Conservation (phyloP, 2,113 vertebrate species). For the Dolichotis patagonum region DNA sequence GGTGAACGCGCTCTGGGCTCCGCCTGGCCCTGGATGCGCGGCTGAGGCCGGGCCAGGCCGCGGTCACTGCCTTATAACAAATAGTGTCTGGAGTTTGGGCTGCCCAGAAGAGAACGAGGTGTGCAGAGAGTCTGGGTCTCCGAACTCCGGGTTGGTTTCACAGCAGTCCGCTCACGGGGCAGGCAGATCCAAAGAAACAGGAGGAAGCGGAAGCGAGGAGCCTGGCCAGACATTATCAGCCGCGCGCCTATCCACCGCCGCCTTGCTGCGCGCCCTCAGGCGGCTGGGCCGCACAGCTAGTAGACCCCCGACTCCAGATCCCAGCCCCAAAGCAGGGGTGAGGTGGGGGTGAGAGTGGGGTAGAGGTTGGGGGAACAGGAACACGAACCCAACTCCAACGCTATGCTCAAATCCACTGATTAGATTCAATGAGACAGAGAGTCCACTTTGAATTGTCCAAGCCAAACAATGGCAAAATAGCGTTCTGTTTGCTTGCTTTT, state of each 20-base stretch:
- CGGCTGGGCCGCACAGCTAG: neutral
- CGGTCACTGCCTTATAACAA: neutral
- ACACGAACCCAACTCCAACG: neutral
- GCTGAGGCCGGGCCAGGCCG: rapidly evolving
- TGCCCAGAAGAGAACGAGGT: neutral
- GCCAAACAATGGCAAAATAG: neutral
- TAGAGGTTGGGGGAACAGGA: neutral
- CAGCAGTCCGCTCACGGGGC: neutral
- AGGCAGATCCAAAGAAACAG: neutral
- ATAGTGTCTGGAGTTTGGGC: neutral
- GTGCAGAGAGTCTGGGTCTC: neutral
- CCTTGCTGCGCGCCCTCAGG: neutral
- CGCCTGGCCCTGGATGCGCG: rapidly evolving
- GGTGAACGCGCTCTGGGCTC: rapidly evolving
- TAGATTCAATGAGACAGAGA: neutral
- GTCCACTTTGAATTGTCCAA: neutral
- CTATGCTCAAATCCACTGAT: neutral
- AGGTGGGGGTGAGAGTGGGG: neutral
- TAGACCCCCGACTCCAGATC: neutral
- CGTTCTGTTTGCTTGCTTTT: slow-evolving; percentile 2
- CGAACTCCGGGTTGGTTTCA: neutral
- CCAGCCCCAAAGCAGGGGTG: neutral
- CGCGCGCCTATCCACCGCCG: neutral
- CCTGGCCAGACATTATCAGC: neutral
- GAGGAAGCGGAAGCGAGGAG: neutral